Conservation (phyloP, 1,140 invertebrate species). For the Drosophila bipectinata region DNA sequence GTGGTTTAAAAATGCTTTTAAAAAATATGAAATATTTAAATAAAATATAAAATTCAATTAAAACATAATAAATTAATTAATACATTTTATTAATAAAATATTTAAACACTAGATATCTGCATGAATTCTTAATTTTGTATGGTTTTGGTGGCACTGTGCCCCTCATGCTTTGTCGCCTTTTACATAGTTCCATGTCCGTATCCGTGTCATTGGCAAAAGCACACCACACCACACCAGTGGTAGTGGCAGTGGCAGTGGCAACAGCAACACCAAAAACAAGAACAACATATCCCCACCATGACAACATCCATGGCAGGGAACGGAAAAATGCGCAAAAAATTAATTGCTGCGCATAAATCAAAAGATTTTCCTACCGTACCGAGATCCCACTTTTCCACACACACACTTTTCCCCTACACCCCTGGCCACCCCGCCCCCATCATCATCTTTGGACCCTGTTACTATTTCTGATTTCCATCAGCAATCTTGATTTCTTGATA, state of each 20-base stretch:
- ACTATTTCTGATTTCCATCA: conserved; percentile 61
- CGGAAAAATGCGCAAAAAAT: conserved; percentile 77
- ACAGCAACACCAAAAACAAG: conserved; percentile 33
- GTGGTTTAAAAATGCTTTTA: neutral
- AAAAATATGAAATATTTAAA: neutral
- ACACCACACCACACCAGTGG: too few relatives aligned
- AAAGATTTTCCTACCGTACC: conserved; percentile 70
- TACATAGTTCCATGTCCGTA: conserved; percentile 73
- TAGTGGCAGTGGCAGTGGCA: conserved; percentile 10
- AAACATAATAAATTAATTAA: neutral
- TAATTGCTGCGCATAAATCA: conserved; percentile 82
- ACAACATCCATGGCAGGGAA: conserved; percentile 51
- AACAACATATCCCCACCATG: conserved; percentile 57
- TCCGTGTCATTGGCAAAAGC: conserved; percentile 33
- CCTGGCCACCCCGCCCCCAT: neutral
- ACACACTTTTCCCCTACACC: neutral
- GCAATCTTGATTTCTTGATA: neutral
- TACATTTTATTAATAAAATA: neutral
- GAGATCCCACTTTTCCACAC: conserved; percentile 31
- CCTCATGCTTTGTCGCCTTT: conserved; percentile 61
- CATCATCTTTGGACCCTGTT: conserved; percentile 24
- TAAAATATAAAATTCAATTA: too few relatives aligned
- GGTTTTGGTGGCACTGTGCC: conserved; percentile 15
- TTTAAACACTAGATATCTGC: too few relatives aligned
- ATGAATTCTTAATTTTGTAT: neutral